phyloP scores from a whole-genome alignment of 2,888 invertebrate genomes.

The Agriotes lineatus region DNA sequence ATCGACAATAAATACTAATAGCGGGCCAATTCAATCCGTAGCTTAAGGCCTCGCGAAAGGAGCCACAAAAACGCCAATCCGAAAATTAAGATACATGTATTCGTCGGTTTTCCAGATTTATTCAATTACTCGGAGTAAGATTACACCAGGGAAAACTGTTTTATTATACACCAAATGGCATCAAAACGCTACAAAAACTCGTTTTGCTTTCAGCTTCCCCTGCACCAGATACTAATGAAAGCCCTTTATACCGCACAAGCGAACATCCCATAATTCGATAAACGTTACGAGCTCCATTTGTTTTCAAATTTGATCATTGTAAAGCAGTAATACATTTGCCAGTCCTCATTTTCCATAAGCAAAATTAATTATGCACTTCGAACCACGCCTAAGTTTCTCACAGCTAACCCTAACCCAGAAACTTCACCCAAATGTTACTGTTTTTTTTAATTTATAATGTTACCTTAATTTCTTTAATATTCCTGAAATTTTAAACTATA shows the following conservation, averaged over 20 bases:
- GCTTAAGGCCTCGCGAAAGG: background rate
- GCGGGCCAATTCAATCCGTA: background rate
- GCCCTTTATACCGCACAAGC: background rate
- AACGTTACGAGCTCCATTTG: conserved; percentile 4
- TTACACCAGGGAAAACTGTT: conserved; percentile 18
- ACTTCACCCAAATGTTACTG: too few species aligned
- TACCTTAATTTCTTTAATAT: too few species aligned
- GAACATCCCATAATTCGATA: conserved; percentile 2
- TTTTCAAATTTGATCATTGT: background rate
- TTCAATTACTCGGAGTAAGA: conserved; percentile 17
- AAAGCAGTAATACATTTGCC: background rate
- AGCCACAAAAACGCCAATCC: background rate
- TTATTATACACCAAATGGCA: conserved; percentile 24
- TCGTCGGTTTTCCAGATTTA: conserved; percentile 20
- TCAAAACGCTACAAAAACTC: conserved; percentile 19
- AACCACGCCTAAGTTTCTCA: background rate
- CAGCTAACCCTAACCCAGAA: background rate
- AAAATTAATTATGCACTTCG: background rate
- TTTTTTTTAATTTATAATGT: too few species aligned
- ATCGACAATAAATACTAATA: conserved; percentile 1
- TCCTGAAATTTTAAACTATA: too few species aligned
- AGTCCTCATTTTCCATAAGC: too few species aligned
- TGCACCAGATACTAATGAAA: conserved; percentile 8
- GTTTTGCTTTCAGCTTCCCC: conserved; percentile 7
- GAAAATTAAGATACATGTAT: conserved; percentile 18